Base-by-base conservation (phyloP, 2,797 vertebrate genomes). In the Cuculus canorus region DNA sequence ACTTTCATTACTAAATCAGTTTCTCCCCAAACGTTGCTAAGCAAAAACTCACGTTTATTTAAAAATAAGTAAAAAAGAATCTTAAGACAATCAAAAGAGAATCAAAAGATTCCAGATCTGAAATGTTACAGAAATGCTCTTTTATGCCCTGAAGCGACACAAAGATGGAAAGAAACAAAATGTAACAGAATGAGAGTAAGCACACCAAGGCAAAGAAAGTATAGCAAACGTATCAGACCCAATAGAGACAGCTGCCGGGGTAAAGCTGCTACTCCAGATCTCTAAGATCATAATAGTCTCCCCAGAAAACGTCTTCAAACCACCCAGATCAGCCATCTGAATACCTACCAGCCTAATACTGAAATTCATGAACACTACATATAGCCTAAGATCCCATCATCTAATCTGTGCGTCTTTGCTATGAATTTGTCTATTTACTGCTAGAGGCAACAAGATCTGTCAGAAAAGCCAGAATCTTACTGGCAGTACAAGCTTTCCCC, bases 241-340 rank as follows among this genome's bases (percentile, higher is more conserved):
- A 30, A 19, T 11, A 33, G 11, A 82, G 9, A 24, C 4, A 43
- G 3, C 25, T 54, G 21, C 9, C 59, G 73, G 52, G 27, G 19
- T 59, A 63, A 63, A 89, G 8, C 27, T 77, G 30, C 18, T 53
- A 59, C 57, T 2, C 3, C 39, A 80, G 18, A 45, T 23, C 9
- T 3, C 21, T 50, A 33, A 80, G 16, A 24, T 27, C 23, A 5
- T 60, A 48, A 89, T 87, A 6, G 5, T 63, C 19, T 43, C 28
- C 60, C 27, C 28, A 80, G 53, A 64, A 88, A 85, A 66, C 10
- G 8, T 30, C 37, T 85, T 64, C 30, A 41, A 73, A 56, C 16
- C 24, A 39, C 7, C 3, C 45, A 48, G n/a, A 37, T 11, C 0
- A 0, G 7, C 32, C 22, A 47, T 37, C 14, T 24, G 17, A 75